Evolutionary conservation across 2,797 vertebrate genomes (phyloP).

Genomic region (Sternarchorhynchus goeldii): DNA sequence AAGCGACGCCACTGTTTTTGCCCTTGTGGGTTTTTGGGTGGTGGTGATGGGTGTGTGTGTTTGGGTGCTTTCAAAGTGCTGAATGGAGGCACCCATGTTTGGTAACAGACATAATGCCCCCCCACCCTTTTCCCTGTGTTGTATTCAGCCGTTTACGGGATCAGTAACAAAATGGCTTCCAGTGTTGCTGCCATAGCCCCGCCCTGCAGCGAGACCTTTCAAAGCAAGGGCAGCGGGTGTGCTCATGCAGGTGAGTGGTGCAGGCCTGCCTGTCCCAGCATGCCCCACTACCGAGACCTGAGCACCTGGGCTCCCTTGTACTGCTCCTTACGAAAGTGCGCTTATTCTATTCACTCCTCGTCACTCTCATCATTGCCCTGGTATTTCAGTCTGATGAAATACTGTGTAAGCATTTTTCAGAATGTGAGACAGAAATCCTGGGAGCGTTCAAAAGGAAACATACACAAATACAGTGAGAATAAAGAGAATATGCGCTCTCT

Average conservation of each 20-base stretch:
- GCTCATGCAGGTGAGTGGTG: slow-evolving; percentile 46
- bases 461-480: not conserved
- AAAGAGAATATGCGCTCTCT: not conserved
- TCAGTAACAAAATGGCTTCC: slow-evolving; percentile 27
- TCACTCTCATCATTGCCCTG: not conserved
- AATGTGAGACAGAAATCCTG: slow-evolving; percentile 7
- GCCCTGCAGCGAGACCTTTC: slow-evolving; percentile 26
- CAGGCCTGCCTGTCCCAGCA: slow-evolving; percentile 61
- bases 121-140: not conserved
- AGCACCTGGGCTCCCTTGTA: slow-evolving; percentile 27
- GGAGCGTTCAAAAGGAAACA: slow-evolving; percentile 7
- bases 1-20: slow-evolving; percentile 38
- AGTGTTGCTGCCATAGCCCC: slow-evolving; percentile 15
- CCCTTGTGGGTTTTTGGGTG: slow-evolving; percentile 2
- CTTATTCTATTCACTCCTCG: slow-evolving; percentile 3
- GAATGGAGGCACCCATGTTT: not conserved
- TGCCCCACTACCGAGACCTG: slow-evolving; percentile 51
- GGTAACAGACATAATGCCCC: not conserved
- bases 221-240: slow-evolving; percentile 35
- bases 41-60: slow-evolving; percentile 23
- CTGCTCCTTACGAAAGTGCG: not conserved
- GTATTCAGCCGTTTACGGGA: not conserved
- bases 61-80: not conserved
- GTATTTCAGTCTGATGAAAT: not conserved
- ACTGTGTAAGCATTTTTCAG: not conserved